Base-by-base conservation (phyloP, 2,113 vertebrate genomes). In the Numenius arquata region DNA sequence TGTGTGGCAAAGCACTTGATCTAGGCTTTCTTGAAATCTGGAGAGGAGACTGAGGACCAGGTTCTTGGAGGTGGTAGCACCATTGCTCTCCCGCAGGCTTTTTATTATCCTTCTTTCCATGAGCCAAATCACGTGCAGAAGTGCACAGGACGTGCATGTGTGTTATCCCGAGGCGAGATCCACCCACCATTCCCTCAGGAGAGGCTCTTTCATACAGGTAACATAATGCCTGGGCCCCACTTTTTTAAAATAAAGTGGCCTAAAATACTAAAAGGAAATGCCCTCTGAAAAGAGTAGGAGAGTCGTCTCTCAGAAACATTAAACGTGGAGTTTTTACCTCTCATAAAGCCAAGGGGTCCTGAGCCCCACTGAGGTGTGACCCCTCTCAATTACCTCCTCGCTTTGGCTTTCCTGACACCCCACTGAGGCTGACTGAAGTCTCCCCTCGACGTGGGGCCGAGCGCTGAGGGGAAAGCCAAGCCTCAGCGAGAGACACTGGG, bases 131-230 rank as follows among this genome's bases (percentile, higher is more conserved):
- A 0, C 16, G 7, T 1, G 4, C 34, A 45, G n/a, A 52, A 38
- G 15, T 8, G 12, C 20, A 26, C 3, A 4, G 1, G 4, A 23
- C 4, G 5, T 22, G 14, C 8, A 9, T 1, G 4, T 8, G 22
- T 27, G 11, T 8, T 41, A 23, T 20, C 67, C 2, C 25, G 25
- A 72, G 58, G 58, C 22, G 41, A 29, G 17, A 30, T 19, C n/a
- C 67, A 12, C n/a, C 10, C 30, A 29, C 12, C 4, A 21, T 41
- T 63, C n/a, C 27, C 48, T 63, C 52, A 47, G 23, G 8, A 53
- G 12, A 48, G 36, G 36, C 11, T 77, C 55, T 38, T 78, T 73
- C 11, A 4, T 27, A 12, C 8, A n/a, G 5, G 14, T 63, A 65
- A 65, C 8, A 26, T 29, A n/a, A 65, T 10, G 48, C 6, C 36